These are phyloP conservation scores for Thecophora atra DNA, from an alignment of 2,888 invertebrate species.

Conservation along the genomic window DNA sequence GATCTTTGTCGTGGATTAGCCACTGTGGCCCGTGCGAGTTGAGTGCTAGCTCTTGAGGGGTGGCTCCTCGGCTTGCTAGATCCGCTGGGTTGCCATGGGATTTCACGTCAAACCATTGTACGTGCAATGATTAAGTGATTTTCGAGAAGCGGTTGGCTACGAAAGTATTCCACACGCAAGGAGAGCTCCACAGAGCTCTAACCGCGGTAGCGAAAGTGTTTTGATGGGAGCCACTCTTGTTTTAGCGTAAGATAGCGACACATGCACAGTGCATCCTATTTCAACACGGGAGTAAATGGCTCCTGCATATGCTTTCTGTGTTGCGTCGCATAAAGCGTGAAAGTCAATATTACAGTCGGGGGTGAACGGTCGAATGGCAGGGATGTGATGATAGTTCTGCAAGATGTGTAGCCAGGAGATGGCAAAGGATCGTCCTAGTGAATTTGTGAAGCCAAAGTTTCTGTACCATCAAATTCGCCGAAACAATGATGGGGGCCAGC, in stretches of 20 bases:
- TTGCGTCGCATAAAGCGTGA: constrained; percentile 38
- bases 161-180: constrained; percentile 39
- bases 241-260: constrained; percentile 33
- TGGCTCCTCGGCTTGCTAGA: constrained; percentile 37
- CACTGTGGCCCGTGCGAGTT: constrained; percentile 16
- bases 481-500: neutral
- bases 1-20: too few relatives aligned
- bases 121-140: constrained; percentile 21
- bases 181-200: constrained; percentile 14
- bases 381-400: neutral
- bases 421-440: constrained; percentile 34
- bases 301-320: too few relatives aligned
- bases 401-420: constrained; percentile 1
- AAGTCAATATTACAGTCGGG: neutral
- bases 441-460: constrained; percentile 40
- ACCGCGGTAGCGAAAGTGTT: constrained; percentile 35
- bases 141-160: constrained; percentile 38
- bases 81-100: constrained; percentile 40
- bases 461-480: constrained; percentile 41
- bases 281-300: constrained; percentile 28
- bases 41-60: constrained; percentile 21
- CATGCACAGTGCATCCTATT: neutral
- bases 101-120: constrained; percentile 37
- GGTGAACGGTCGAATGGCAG: neutral
- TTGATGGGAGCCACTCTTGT: constrained; percentile 35